A percentile compares a stretch with the other conserved stretches of the same genome.
Conservation (phyloP, 2,888 invertebrate genomes). For the Lasioglossum zephyrum region DNA sequence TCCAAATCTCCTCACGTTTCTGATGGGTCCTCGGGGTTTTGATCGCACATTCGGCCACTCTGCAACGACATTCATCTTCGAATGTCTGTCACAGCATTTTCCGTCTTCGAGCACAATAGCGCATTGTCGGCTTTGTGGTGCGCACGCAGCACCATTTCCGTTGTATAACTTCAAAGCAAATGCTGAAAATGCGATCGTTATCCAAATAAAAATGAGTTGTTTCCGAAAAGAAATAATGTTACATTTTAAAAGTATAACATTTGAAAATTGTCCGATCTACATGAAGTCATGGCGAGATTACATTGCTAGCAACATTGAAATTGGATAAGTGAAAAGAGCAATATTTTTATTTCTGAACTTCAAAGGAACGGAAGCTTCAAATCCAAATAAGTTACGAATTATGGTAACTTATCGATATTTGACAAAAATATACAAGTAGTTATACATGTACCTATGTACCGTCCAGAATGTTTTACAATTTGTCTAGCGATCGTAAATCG, state of each 20-base stretch:
- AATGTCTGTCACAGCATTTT: constrained; percentile 5
- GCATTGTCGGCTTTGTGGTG: neutral
- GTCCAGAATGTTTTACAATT: no score
- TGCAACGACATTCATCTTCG: neutral
- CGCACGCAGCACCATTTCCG: neutral
- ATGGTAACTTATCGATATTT: no score
- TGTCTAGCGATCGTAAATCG: no score
- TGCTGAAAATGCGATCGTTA: neutral
- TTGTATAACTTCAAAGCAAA: neutral
- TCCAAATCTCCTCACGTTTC: neutral
- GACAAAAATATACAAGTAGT: no score
- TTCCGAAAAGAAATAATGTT: neutral
- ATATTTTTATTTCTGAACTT: no score
- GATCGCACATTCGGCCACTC: neutral
- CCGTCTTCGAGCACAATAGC: neutral
- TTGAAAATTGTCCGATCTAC: neutral
- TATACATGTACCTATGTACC: no score
- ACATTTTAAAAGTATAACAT: neutral
- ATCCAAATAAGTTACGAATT: no score
- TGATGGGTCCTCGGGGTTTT: neutral
- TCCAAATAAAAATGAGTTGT: neutral
- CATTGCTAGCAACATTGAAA: no score
- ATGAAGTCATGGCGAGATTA: no score
- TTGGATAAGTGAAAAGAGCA: no score
- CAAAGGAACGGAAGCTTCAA: no score